These are phyloP conservation scores for Drosophila siamana DNA, from an alignment of 2,888 invertebrate genomes.

Conservation along the genomic window DNA sequence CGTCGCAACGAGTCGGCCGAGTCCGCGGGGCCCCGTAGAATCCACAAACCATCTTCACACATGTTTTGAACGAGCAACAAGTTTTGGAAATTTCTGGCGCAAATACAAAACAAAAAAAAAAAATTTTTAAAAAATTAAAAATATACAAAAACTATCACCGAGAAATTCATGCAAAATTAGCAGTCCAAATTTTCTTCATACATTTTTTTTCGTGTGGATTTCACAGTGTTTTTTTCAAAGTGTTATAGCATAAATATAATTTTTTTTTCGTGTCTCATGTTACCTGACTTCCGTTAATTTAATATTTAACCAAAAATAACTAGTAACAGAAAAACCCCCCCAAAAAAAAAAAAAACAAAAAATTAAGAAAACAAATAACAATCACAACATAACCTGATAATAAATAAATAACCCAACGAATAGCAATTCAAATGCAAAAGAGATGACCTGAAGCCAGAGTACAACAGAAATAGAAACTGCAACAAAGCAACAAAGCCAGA, in stretches of 20 bases:
- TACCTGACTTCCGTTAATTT: slow-evolving; percentile 18
- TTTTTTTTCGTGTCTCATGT: slow-evolving; percentile 6
- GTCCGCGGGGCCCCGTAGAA: neutral
- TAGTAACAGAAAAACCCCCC: neutral
- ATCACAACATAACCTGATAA: slow-evolving; percentile 15
- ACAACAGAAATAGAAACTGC: slow-evolving; percentile 12
- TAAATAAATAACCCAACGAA: slow-evolving; percentile 32
- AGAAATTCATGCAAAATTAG: slow-evolving; percentile 17
- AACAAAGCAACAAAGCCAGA: neutral
- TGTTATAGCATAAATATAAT: neutral
- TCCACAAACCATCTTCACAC: slow-evolving; percentile 15
- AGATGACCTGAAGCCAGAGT: slow-evolving; percentile 20
- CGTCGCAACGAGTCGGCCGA: neutral
- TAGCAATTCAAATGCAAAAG: slow-evolving; percentile 22
- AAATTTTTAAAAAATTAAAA: too few species aligned
- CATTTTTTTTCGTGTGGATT: slow-evolving; percentile 1
- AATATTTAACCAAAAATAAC: slow-evolving; percentile 12
- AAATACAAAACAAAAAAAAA: slow-evolving; percentile 6
- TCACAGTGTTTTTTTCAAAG: neutral
- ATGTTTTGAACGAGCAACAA: slow-evolving; percentile 43
- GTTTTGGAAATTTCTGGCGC: slow-evolving; percentile 25
- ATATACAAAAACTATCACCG: neutral
- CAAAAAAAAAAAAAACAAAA: slow-evolving; percentile 2
- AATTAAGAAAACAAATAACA: too few species aligned
- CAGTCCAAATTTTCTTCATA: neutral